These are phyloP conservation scores for Ceriagrion tenellum DNA, from an alignment of 2,888 invertebrate species.

Conservation along the genomic window DNA sequence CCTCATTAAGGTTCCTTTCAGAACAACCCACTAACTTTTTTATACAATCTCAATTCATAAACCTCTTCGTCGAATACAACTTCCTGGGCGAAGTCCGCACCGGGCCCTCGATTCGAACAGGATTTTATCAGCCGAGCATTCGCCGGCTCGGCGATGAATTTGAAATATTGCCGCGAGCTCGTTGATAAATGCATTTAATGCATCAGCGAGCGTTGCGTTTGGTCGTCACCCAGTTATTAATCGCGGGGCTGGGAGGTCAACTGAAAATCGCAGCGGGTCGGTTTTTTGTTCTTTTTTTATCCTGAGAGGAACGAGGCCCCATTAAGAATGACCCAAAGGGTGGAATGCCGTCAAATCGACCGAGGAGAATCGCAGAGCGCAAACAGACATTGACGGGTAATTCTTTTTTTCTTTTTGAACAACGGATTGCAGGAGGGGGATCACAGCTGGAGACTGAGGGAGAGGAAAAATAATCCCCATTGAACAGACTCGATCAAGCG, in stretches of 20 bases:
- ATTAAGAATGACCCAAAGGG: background rate
- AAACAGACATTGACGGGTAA: background rate
- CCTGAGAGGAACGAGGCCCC: background rate
- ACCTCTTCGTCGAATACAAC: background rate
- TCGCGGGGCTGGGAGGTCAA: background rate
- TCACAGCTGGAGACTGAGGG: background rate
- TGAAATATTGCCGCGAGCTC: background rate
- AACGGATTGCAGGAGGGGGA: background rate
- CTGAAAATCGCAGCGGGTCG: background rate
- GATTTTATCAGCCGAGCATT: background rate
- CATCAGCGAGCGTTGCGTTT: background rate
- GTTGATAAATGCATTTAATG: conserved; percentile 24
- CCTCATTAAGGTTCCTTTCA: background rate
- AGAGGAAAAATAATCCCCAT: background rate
- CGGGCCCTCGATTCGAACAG: background rate
- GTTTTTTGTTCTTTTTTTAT: background rate
- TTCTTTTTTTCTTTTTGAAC: background rate
- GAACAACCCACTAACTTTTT: background rate
- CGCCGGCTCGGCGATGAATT: background rate
- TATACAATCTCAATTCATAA: background rate
- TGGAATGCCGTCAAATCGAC: background rate
- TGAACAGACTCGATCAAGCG: background rate
- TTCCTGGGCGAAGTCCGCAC: background rate
- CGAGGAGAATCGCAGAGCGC: background rate
- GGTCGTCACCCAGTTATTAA: background rate